Conservation (phyloP, 2,113 vertebrate genomes). For the Catagonus wagneri region DNA sequence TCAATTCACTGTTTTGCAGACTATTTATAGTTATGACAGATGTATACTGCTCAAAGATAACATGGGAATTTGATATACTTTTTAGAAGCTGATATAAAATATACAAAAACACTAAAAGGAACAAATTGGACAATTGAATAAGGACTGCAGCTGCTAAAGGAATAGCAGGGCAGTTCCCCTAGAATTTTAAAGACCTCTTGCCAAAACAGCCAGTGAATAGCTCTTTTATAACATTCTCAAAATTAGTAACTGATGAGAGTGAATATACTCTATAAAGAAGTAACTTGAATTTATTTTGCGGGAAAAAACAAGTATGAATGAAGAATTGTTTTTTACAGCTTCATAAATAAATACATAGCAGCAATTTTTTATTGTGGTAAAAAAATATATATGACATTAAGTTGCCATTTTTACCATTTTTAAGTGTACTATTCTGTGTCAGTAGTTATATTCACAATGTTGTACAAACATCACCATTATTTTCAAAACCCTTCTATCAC, state of each 20-base stretch:
- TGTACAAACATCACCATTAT: neutral
- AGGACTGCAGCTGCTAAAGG: slow-evolving; percentile 31
- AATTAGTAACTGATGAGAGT: neutral
- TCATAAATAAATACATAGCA: no score
- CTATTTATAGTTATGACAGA: slow-evolving; percentile 80
- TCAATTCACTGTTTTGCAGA: slow-evolving; percentile 71
- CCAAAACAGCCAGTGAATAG: slow-evolving; percentile 29
- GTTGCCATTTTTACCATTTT: neutral
- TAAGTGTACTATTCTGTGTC: neutral
- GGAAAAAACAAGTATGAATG: neutral
- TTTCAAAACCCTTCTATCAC: neutral
- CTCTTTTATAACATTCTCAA: slow-evolving; percentile 35
- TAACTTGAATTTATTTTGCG: slow-evolving; percentile 32
- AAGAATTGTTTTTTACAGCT: neutral
- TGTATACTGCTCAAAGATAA: slow-evolving; percentile 73
- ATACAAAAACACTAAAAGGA: slow-evolving; percentile 69
- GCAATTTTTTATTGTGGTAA: neutral
- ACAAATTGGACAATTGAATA: slow-evolving; percentile 58
- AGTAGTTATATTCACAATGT: neutral
- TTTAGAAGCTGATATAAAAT: slow-evolving; percentile 70
- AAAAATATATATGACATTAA: neutral
- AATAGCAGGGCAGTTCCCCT: neutral
- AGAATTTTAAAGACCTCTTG: slow-evolving; percentile 46
- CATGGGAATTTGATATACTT: slow-evolving; percentile 68
- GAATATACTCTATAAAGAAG: slow-evolving; percentile 11